These are phyloP conservation scores for Euwallacea fornicatus DNA, from an alignment of 1,140 invertebrate genomes.

Conservation along the genomic window DNA sequence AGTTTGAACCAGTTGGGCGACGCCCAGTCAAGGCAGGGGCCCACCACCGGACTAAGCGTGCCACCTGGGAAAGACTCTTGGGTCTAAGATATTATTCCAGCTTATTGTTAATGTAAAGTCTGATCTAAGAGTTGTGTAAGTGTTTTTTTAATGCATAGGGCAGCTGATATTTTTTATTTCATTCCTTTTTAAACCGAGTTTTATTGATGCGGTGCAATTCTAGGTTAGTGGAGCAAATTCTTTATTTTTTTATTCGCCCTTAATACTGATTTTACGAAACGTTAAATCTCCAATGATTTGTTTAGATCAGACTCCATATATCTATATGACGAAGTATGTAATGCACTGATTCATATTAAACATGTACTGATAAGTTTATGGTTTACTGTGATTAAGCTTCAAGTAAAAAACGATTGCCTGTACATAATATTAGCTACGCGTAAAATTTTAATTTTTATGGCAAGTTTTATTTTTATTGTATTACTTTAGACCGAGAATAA, in stretches of 20 bases:
- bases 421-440: conserved; percentile 46
- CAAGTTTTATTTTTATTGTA: conserved; percentile 45
- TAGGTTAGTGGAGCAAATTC: no score
- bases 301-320: conserved; percentile 30
- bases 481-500: conserved; percentile 48
- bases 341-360: conserved; percentile 54
- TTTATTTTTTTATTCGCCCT: no score
- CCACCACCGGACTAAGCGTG: conserved; percentile 42
- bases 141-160: not conserved
- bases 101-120: conserved; percentile 7
- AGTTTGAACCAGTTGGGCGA: conserved; percentile 47
- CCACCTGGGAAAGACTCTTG: conserved; percentile 53
- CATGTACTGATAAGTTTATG: conserved; percentile 53
- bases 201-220: no score
- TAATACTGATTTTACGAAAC: no score
- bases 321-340: conserved; percentile 52
- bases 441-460: conserved; percentile 44
- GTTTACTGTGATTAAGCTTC: conserved; percentile 55
- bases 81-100: conserved; percentile 44
- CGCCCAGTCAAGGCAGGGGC: conserved; percentile 21
- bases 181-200: not conserved
- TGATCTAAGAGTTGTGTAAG: not conserved
- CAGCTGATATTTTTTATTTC: not conserved
- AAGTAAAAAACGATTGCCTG: conserved; percentile 48
- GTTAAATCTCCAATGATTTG: no score